phyloP scores from a whole-genome alignment of 2,888 invertebrate genomes.

The Sarcophaga carnaria region DNA sequence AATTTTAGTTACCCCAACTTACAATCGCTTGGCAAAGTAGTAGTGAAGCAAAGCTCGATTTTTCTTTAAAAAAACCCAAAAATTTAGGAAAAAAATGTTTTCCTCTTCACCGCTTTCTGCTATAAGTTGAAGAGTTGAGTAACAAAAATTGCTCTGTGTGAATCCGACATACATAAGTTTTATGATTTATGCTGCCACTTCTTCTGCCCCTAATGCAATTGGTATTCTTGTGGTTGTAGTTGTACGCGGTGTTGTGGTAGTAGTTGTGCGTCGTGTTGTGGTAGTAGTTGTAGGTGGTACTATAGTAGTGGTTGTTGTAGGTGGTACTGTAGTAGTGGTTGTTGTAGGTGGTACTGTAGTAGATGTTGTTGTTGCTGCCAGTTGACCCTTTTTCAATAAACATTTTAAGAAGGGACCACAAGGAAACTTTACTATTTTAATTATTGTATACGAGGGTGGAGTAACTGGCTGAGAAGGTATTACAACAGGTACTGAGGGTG shows the following conservation, averaged over 20 bases:
- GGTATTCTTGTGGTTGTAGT: slow-evolving; percentile 6
- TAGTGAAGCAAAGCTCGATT: too few relatives aligned
- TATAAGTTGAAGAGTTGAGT: too few relatives aligned
- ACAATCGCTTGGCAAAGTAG: too few relatives aligned
- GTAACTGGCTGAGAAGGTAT: background rate
- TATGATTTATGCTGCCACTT: background rate
- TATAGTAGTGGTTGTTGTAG: background rate
- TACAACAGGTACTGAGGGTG: background rate
- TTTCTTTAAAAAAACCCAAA: too few relatives aligned
- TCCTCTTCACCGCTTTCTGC: too few relatives aligned
- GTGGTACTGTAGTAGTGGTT: background rate
- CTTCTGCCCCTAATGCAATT: background rate
- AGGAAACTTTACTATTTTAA: background rate
- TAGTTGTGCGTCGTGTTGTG: background rate
- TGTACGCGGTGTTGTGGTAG: background rate
- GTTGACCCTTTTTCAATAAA: slow-evolving; percentile 1
- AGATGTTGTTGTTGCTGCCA: background rate
- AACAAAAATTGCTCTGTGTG: too few relatives aligned
- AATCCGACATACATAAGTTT: too few relatives aligned
- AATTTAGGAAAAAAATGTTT: too few relatives aligned
- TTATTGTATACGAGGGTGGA: background rate
- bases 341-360: background rate
- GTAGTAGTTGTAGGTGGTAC: slow-evolving; percentile 9
- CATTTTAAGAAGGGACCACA: slow-evolving; percentile 17
- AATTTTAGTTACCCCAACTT: too few relatives aligned